Base-by-base conservation (phyloP, 2,113 vertebrate genomes). In the Dicaeum eximium region DNA sequence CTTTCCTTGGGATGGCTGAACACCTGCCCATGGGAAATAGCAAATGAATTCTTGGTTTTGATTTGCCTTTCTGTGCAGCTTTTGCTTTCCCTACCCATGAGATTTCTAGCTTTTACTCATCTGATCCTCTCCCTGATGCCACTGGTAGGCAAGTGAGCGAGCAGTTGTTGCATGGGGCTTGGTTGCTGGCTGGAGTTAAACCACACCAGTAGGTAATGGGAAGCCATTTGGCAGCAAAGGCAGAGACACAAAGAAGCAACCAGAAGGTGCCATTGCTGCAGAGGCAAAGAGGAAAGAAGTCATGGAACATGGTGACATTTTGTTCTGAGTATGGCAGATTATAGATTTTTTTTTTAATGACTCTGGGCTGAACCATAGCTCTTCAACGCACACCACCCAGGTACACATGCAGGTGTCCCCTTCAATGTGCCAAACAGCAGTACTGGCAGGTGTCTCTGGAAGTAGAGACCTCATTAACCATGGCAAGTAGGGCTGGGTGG, bases 351-450 rank as follows among this genome's bases (percentile, higher is more conserved):
- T 77, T 30, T 23, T 38, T 5, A 25, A 7, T 58, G 10, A 31
- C 11, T 47, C 14, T 17, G 27, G 20, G 33, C 31, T 50, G 40
- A 77, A 37, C 62, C 10, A 24, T 4, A 57, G 31, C 17, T 75
- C 44, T 75, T 44, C 72, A 67, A 66, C 38, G 7, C 19, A 45
- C 23, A 30, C 10, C 23, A n/a, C 23, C 35, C 57, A 13, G 2
- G 0, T 11, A 37, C 1, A 3, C 2, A 4, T 1, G 10, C 21
- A 54, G 40, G n/a, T 15, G 40, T 54, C 15, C 5, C 13, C 30
- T 69, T 35, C 24, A 13, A 12, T 1, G 1, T 10, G 27, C 31
- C 30, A 14, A 40, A 62, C 1, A 33, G 14, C 69, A 56, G 45
- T 13, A 5, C 13, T 38, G 18, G 10, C 10, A 22, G 11, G 16